phyloP scores from a whole-genome alignment of 2,888 invertebrate genomes.

The Omphaloscelis lunosa region DNA sequence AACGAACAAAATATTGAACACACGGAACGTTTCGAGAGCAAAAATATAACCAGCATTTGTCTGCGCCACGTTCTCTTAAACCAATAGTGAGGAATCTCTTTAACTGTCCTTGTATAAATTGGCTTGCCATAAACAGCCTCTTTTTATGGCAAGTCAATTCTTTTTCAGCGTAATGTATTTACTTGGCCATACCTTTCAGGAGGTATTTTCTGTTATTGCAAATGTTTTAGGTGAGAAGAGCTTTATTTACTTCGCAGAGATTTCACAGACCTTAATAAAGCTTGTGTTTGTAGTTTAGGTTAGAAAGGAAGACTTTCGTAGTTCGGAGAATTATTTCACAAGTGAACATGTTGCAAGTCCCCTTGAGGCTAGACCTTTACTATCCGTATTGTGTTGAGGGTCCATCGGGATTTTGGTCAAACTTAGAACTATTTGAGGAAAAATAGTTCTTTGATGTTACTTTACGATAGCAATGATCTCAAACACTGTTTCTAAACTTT shows the following conservation, averaged over 20 bases:
- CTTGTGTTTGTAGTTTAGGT: constrained; percentile 46
- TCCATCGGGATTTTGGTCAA: constrained; percentile 35
- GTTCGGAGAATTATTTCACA: constrained; percentile 43
- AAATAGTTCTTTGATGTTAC: neutral
- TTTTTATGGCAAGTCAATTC: constrained; percentile 47
- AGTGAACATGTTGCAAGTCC: constrained; percentile 47
- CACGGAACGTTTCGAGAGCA: constrained; percentile 24
- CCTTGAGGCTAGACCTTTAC: constrained; percentile 47
- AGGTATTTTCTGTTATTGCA: constrained; percentile 8
- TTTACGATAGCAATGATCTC: neutral
- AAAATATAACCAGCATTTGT: constrained; percentile 38
- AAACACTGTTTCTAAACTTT: neutral
- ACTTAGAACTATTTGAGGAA: constrained; percentile 13
- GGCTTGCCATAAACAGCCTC: constrained; percentile 47
- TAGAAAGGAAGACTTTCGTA: constrained; percentile 39
- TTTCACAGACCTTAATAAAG: constrained; percentile 28
- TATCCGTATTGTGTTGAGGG: constrained; percentile 57
- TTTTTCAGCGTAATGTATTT: constrained; percentile 30
- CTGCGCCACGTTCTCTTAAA: constrained; percentile 29
- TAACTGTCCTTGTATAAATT: constrained; percentile 48
- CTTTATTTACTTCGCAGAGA: constrained; percentile 36
- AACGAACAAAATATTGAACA: constrained; percentile 40
- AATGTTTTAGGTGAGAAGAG: constrained; percentile 12
- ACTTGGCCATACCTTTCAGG: constrained; percentile 24
- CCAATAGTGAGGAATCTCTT: constrained; percentile 50